Evolutionary conservation across 2,113 vertebrate species (phyloP).

Genomic region (Syngnathus floridae): DNA sequence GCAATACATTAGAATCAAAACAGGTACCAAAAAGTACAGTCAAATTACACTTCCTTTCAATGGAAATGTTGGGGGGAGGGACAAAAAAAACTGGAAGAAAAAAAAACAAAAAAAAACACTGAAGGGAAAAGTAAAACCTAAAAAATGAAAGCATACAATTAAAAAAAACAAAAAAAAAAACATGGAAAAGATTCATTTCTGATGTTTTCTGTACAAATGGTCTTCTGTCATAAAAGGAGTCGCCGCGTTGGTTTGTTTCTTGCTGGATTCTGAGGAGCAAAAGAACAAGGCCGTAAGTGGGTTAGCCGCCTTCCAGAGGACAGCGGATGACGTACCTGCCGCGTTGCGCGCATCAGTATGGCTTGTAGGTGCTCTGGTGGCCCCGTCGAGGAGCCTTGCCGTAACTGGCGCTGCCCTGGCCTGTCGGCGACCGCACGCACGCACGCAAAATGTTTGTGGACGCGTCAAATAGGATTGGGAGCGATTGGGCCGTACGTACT

Average conservation of each 20-base stretch:
- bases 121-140: conserved; percentile 41
- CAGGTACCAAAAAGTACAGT: conserved; percentile 99
- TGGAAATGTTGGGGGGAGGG: conserved; percentile 82
- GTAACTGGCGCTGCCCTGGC: conserved; percentile 94
- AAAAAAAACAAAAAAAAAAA: conserved; percentile 38
- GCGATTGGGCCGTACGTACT: conserved; percentile 69
- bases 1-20: conserved; percentile 74
- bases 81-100: conserved; percentile 53
- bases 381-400: conserved; percentile 96
- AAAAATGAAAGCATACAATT: conserved; percentile 69
- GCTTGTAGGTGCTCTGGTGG: conserved; percentile 98
- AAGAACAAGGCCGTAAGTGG: neutral
- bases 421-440: conserved; percentile 54
- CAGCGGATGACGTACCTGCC: conserved; percentile 24
- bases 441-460: too few species aligned
- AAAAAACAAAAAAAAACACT: conserved; percentile 69
- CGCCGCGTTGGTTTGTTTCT: conserved; percentile 28
- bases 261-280: conserved; percentile 33
- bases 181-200: conserved; percentile 89
- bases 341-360: conserved; percentile 89
- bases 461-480: too few species aligned
- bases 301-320: neutral
- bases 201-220: conserved; percentile 92
- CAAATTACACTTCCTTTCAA: conserved; percentile 98
- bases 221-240: conserved; percentile 69